These are phyloP conservation scores for Microhierax caerulescens DNA, from an alignment of 2,797 vertebrate genomes.

Conservation along the genomic window DNA sequence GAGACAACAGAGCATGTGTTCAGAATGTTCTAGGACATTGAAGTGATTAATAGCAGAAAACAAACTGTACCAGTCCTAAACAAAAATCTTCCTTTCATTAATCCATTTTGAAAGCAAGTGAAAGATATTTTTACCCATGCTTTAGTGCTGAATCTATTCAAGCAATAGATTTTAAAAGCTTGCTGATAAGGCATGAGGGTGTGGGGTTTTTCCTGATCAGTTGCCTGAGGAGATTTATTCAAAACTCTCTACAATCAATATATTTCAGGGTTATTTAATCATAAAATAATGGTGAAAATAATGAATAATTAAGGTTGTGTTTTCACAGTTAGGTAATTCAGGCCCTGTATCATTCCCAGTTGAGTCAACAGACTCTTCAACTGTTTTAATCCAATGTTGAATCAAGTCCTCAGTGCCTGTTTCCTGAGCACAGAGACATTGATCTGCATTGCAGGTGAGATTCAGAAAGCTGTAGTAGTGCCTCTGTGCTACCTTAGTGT, in stretches of 20 bases:
- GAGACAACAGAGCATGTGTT: not conserved
- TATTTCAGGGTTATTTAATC: not conserved
- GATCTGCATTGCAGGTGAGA: not conserved
- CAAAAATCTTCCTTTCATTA: not conserved
- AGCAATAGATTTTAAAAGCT: not conserved
- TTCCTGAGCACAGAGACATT: not conserved
- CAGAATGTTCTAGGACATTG: conserved; percentile 21
- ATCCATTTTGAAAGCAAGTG: not conserved
- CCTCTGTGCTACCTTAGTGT: not conserved
- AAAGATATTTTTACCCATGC: not conserved
- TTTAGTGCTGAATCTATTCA: not conserved
- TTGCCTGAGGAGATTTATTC: not conserved
- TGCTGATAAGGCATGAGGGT: not conserved
- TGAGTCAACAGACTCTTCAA: not conserved
- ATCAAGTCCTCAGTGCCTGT: not conserved
- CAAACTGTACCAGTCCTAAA: not conserved
- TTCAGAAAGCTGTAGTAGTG: not conserved
- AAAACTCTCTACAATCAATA: not conserved
- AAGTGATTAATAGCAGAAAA: conserved; percentile 5
- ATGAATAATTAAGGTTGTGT: not conserved
- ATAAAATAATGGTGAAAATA: not conserved
- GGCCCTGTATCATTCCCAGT: not conserved
- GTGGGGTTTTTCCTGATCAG: not conserved
- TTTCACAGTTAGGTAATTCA: not conserved
- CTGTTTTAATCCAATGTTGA: not conserved